Evolutionary conservation across 2,888 invertebrate genomes (phyloP), one percentile per base, ranked within the genome.

Genomic region (Sclerodermus sp.): DNA sequence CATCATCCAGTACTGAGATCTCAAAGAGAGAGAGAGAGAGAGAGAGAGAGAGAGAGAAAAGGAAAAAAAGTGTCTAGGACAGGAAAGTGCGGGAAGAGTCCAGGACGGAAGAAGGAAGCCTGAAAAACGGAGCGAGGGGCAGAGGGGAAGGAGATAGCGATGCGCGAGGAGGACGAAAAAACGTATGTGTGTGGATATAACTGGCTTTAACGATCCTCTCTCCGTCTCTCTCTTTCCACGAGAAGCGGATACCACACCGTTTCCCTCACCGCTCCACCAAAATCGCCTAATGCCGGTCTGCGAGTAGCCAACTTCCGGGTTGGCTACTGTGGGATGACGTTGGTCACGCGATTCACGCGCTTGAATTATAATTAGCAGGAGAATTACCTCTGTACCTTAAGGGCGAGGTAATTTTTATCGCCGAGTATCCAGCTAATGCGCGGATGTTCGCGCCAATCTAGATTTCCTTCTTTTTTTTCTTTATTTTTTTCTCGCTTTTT

Each of bases 301-400:
- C 57, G 49, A 60, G 47, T 47, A 66, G 63, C 55, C n/a, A n/a
- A 45, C 55, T 71, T 68, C 67, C 68, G 65, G 64, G 64, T 70
- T 58, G 51, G 40, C 46, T 61, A 51, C 54, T 66, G 64, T 67
- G 66, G 52, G 65, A 69, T 59, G 55, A 53, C 52, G 57, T 42
- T 64, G 64, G 61, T 69, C 68, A 68, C 68, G 66, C 65, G 65
- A 71, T 70, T 70, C 68, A 64, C 64, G 65, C 68, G 62, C 56
- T 60, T 49, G 49, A 46, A 45, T 60, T 56, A 66, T 63, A 67
- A 67, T 64, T 64, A 62, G 48, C 30, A 29, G 44, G 44, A 23
- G 34, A 15, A 38, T 13, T 34, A 34, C 10, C 34, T 4, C 3
- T 12, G 34, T 4, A 12, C n/a, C n/a, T n/a, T n/a, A 34, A 34